Evolutionary conservation across 2,888 invertebrate genomes (phyloP), one percentile per base, ranked within the genome.

Genomic region (Teinopalpus imperialis): DNA sequence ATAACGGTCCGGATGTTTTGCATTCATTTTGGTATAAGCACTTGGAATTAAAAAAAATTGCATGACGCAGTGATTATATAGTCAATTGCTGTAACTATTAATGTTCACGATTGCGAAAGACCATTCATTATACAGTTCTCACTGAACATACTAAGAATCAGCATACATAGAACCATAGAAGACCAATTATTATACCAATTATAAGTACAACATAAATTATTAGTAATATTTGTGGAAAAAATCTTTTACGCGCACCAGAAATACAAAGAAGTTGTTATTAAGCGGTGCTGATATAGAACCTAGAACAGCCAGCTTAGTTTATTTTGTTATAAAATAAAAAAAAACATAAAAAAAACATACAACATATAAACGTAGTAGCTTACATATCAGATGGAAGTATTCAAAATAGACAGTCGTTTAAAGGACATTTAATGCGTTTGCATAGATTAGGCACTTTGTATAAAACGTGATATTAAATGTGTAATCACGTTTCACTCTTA

Each of bases 41-140:
- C 16, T 16, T 4, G 4, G 2, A 16, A 16, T 16, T 16, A 16
- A 16, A 16, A 14, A 39, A 39, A 56, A 61, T 61, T 61, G 52
- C 57, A 62, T 63, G 53, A 52, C 52, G 48, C 35, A 44, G 37
- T 54, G 48, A 61, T 64, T 61, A 63, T 54, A 35, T 40, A 36
- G 35, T 18, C 49, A 58, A 59, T 59, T 53, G 55, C 59, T 43
- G 56, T 56, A 54, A 60, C 64, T 54, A 59, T 56, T 44, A 56
- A 54, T 48, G 31, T 44, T 56, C 49, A 51, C 43, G 14, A 51
- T 56, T 61, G 52, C 49, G 51, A 54, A 52, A 35, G 12, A 16
- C 26, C 1, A 16, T 37, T 20, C 12, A 20, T 21, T 20, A 21
- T n/a, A 16, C 16, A 31, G n/a, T n/a, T n/a, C n/a, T n/a, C n/a